phyloP scores from a whole-genome alignment of 2,888 invertebrate species.

The Chirona hameri region DNA sequence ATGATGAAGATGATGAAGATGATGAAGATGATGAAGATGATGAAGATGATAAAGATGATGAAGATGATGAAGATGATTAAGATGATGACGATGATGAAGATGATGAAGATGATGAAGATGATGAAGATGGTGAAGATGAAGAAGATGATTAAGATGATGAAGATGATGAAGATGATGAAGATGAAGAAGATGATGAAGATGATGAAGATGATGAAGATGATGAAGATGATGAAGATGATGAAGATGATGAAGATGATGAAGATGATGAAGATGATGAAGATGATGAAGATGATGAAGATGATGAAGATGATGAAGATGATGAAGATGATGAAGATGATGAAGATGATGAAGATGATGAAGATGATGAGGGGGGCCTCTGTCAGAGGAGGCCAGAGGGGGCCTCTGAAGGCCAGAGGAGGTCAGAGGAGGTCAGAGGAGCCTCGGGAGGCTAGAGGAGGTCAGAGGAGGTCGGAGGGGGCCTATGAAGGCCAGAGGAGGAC shows the following conservation, averaged over 20 bases:
- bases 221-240: neutral
- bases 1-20: neutral
- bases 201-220: neutral
- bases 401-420: no score
- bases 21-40: neutral
- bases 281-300: constrained; percentile 6
- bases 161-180: constrained; percentile 9
- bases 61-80: no score
- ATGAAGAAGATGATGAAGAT: neutral
- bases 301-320: constrained; percentile 7
- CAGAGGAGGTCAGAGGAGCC: no score
- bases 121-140: neutral
- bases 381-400: no score
- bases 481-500: no score
- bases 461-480: no score
- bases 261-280: neutral
- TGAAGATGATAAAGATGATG: no score
- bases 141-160: no score
- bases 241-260: neutral
- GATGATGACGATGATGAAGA: neutral
- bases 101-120: neutral
- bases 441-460: no score
- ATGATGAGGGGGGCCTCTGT: no score
- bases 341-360: constrained; percentile 5
- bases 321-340: constrained; percentile 6